Percentiles rank a stretch among this genome's conserved stretches.
phyloP scores from a whole-genome alignment of 2,888 invertebrate species.

The Apamea epomidion region DNA sequence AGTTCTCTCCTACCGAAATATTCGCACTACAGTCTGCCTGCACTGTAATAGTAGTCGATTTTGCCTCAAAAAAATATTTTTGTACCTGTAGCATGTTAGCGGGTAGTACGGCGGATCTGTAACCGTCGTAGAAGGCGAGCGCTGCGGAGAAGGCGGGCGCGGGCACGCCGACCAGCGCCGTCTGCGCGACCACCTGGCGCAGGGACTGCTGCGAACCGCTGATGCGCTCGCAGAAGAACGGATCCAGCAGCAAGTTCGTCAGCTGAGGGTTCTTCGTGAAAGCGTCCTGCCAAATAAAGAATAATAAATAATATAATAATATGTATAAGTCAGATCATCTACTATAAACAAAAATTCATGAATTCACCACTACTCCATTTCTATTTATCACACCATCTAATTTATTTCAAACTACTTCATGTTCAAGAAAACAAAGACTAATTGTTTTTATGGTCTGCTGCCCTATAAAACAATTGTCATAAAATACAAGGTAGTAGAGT shows the following conservation, averaged over 20 bases:
- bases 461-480: neutral
- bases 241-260: slow-evolving; percentile 96
- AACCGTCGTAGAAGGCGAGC: slow-evolving; percentile 99
- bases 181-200: slow-evolving; percentile 94
- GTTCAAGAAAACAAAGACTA: neutral
- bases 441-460: neutral
- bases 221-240: slow-evolving; percentile 97
- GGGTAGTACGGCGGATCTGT: slow-evolving; percentile 95
- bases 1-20: too few relatives aligned
- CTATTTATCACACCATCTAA: neutral
- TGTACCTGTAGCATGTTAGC: slow-evolving; percentile 97
- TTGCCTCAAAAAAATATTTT: neutral
- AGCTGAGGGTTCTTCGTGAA: slow-evolving; percentile 97
- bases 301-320: too few relatives aligned
- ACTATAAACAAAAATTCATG: neutral
- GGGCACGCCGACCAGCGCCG: slow-evolving; percentile 96
- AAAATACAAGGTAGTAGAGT: neutral
- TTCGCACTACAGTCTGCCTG: neutral
- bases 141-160: slow-evolving; percentile 98
- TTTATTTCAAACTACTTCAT: neutral
- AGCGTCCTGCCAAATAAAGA: slow-evolving; percentile 91
- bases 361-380: neutral
- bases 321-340: neutral
- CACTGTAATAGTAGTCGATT: neutral
- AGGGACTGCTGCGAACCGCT: slow-evolving; percentile 95